Evolutionary conservation across 2,888 invertebrate genomes (phyloP).

Genomic region (Listrodromus nycthemerus): DNA sequence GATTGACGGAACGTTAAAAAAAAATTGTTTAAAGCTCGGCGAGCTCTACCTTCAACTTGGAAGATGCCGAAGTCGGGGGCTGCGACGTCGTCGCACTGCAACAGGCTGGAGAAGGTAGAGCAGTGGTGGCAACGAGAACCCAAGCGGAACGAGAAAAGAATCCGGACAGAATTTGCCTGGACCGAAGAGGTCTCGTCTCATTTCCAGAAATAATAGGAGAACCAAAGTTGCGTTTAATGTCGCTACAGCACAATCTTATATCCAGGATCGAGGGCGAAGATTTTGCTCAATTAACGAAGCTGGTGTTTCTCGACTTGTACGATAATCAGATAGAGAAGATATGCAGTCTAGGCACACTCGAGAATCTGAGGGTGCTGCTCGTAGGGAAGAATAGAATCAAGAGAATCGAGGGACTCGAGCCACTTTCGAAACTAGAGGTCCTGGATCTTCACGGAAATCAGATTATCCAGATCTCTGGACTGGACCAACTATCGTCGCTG

Average conservation of each 20-base stretch:
- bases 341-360: conserved; percentile 90
- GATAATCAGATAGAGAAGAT: conserved; percentile 97
- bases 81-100: conserved; percentile 81
- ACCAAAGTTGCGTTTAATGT: conserved; percentile 92
- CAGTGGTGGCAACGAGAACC: conserved; percentile 89
- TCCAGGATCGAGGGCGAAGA: conserved; percentile 89
- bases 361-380: conserved; percentile 93
- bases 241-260: conserved; percentile 96
- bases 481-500: conserved; percentile 89
- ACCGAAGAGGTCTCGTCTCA: conserved; percentile 92
- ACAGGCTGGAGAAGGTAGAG: conserved; percentile 88
- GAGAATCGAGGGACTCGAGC: conserved; percentile 91
- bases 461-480: conserved; percentile 90
- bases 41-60: conserved; percentile 75
- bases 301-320: conserved; percentile 97
- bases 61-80: conserved; percentile 79
- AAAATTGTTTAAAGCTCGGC: conserved; percentile 68
- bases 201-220: conserved; percentile 94
- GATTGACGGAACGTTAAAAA: too few species aligned
- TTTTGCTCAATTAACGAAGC: conserved; percentile 87
- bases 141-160: conserved; percentile 92
- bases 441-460: conserved; percentile 97
- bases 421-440: conserved; percentile 92
- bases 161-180: conserved; percentile 95
- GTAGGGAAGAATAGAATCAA: conserved; percentile 96